Evolutionary conservation across 1,140 invertebrate species (phyloP).

Genomic region (Dinothrombium tinctorium): DNA sequence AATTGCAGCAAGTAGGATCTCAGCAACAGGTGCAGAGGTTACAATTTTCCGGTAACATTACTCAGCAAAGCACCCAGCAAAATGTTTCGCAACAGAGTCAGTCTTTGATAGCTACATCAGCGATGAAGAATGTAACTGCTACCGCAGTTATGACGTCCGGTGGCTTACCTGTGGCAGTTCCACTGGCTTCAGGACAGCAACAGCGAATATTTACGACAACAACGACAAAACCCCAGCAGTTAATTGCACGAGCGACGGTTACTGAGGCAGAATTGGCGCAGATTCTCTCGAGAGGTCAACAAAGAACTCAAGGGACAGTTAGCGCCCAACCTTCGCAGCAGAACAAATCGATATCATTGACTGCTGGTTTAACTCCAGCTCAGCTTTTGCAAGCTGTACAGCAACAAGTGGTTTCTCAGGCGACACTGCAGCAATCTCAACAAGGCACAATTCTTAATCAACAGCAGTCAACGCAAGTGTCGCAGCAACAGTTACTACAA

Average conservation of each 20-base stretch:
- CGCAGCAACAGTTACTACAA: constrained; percentile 11
- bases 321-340: too few species aligned
- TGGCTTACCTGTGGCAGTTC: constrained; percentile 16
- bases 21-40: neutral
- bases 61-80: constrained; percentile 2
- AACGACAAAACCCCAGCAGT: constrained; percentile 15
- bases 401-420: too few species aligned
- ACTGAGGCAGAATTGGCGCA: constrained; percentile 42
- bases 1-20: neutral
- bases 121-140: constrained; percentile 14
- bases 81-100: constrained; percentile 3
- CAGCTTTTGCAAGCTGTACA: too few species aligned
- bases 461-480: constrained; percentile 1
- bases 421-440: too few species aligned
- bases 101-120: constrained; percentile 2
- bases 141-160: constrained; percentile 13
- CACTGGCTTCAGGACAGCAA: constrained; percentile 18
- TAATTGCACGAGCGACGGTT: constrained; percentile 25
- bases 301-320: too few species aligned
- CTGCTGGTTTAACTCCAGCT: too few species aligned
- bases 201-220: constrained; percentile 10
- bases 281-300: too few species aligned
- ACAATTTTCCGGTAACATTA: neutral
- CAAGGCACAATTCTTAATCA: too few species aligned
- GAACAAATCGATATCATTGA: too few species aligned